Evolutionary conservation across 2,888 invertebrate species (phyloP).

Genomic region (Onchidella celtica): DNA sequence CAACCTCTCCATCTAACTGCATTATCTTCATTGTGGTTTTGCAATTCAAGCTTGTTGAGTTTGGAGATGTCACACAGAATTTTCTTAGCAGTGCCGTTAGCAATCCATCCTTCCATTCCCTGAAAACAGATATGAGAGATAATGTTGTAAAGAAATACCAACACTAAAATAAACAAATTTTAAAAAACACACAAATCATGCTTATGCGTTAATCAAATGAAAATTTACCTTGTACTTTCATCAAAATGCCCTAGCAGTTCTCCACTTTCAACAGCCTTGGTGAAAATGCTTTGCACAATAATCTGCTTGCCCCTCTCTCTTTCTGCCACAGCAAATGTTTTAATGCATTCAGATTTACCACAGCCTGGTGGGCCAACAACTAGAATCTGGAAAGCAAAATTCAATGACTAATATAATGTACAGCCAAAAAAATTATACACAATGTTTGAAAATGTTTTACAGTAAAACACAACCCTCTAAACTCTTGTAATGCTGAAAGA

Average conservation of each 20-base stretch:
- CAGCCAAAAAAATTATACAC: neutral
- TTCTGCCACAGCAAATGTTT: conserved; percentile 78
- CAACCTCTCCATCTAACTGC: conserved; percentile 78
- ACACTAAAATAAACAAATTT: too few species aligned
- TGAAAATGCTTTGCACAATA: conserved; percentile 76
- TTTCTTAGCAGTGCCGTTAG: conserved; percentile 74
- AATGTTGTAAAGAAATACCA: too few species aligned
- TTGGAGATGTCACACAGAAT: conserved; percentile 70
- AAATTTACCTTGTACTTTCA: conserved; percentile 66
- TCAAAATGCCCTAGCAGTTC: conserved; percentile 76
- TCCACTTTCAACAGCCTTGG: conserved; percentile 76
- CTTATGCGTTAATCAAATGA: too few species aligned
- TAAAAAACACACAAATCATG: too few species aligned
- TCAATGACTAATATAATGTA: too few species aligned
- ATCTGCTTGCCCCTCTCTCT: conserved; percentile 75
- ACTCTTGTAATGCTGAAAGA: too few species aligned
- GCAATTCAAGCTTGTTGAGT: conserved; percentile 53
- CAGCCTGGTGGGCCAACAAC: conserved; percentile 78
- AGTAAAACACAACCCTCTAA: too few species aligned
- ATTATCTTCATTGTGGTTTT: conserved; percentile 75
- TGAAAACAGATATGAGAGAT: conserved; percentile 52
- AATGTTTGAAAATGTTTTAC: neutral
- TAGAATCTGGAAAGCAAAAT: conserved; percentile 64
- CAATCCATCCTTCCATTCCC: conserved; percentile 78
- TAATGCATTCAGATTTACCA: conserved; percentile 79